Percentiles rank a stretch among this genome's conserved stretches.
Evolutionary conservation across 2,888 invertebrate genomes (phyloP).

Genomic region (Sarcophaga subvicina): DNA sequence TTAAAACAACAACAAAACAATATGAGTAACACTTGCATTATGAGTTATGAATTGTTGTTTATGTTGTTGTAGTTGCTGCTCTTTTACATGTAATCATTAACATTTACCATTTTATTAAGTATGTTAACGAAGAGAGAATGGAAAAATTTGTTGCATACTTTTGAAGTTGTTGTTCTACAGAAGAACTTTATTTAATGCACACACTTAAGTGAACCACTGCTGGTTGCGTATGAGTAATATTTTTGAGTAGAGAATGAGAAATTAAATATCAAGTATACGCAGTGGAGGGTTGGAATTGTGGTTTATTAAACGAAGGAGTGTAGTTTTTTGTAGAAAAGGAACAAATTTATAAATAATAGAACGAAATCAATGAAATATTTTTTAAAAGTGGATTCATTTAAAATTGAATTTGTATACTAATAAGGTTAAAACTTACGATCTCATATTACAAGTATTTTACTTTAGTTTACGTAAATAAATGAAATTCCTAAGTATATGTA

Average conservation of each 20-base stretch:
- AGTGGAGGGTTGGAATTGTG: not conserved
- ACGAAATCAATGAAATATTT: too few relatives aligned
- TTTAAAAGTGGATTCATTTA: too few relatives aligned
- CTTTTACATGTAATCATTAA: constrained; percentile 54
- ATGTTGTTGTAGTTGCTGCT: constrained; percentile 1
- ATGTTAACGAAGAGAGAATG: not conserved
- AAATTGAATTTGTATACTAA: too few relatives aligned
- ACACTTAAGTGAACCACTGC: not conserved
- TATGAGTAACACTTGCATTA: constrained; percentile 56
- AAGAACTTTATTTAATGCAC: not conserved
- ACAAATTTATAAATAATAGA: too few relatives aligned
- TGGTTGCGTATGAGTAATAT: constrained; percentile 53
- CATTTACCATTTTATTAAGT: constrained; percentile 49
- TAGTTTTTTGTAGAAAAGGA: too few relatives aligned
- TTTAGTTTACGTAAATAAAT: too few relatives aligned
- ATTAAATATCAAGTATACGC: constrained; percentile 20
- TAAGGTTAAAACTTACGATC: too few relatives aligned
- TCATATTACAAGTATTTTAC: too few relatives aligned
- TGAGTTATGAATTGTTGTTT: constrained; percentile 37
- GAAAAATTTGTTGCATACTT: not conserved
- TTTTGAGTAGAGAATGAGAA: not conserved
- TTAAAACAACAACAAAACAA: constrained; percentile 18
- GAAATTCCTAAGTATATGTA: too few relatives aligned
- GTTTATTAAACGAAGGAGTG: too few relatives aligned
- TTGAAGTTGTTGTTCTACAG: not conserved